phyloP scores from a whole-genome alignment of 2,888 invertebrate species.

The Bombyx huttoni region DNA sequence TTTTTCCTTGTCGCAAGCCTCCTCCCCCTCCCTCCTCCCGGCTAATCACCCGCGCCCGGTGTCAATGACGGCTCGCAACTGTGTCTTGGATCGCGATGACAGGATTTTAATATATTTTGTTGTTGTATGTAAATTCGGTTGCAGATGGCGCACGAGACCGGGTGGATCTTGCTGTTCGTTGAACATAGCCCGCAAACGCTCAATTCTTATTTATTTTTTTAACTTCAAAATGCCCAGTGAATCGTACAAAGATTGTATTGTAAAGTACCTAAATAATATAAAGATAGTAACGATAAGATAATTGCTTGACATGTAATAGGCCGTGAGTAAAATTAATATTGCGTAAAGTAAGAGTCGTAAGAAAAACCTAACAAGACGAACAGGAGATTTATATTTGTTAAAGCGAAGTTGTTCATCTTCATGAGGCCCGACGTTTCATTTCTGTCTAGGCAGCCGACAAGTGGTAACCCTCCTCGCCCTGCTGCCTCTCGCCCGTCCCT shows the following conservation, averaged over 20 bases:
- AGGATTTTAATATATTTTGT: slow-evolving; percentile 69
- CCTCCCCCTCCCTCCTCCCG: slow-evolving; percentile 23
- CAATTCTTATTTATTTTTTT: background rate
- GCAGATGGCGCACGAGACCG: slow-evolving; percentile 33
- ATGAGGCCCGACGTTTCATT: slow-evolving; percentile 67
- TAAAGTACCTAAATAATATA: background rate
- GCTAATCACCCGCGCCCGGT: slow-evolving; percentile 64
- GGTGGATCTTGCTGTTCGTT: slow-evolving; percentile 19
- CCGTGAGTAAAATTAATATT: background rate
- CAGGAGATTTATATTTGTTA: slow-evolving; percentile 67
- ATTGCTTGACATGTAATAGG: background rate
- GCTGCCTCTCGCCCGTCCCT: slow-evolving; percentile 16
- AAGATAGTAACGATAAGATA: background rate
- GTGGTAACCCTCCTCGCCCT: slow-evolving; percentile 43
- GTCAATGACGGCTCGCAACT: slow-evolving; percentile 62
- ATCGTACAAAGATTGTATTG: background rate
- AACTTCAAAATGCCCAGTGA: slow-evolving; percentile 2
- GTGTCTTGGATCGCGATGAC: slow-evolving; percentile 60
- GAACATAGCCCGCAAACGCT: slow-evolving; percentile 1
- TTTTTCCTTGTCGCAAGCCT: slow-evolving; percentile 60
- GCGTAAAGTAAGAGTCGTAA: slow-evolving; percentile 14
- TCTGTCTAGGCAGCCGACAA: slow-evolving; percentile 67
- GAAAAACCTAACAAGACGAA: slow-evolving; percentile 48
- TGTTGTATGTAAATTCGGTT: slow-evolving; percentile 60
- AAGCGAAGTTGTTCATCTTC: slow-evolving; percentile 67